Evolutionary conservation across 2,888 invertebrate genomes (phyloP), one percentile per base, ranked within the genome.

Genomic region (Andricus quercusramuli): DNA sequence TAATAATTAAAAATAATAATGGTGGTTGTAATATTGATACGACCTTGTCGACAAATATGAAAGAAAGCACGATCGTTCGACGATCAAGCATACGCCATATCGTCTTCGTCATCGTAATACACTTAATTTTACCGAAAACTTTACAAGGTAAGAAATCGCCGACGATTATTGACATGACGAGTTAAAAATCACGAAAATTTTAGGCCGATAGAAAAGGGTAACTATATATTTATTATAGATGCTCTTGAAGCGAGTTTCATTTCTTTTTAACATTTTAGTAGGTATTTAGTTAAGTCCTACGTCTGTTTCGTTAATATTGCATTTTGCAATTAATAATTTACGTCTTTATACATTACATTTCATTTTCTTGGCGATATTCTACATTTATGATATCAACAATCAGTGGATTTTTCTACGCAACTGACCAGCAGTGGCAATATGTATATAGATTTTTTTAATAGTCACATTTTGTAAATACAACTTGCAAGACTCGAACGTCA

Each of bases 171-270:
- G 25, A 66, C 65, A 77, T 59, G 56, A 78, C 44, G 70, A 76
- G 70, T 68, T 79, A 82, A 78, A 81, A 76, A 80, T 62, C 64
- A 83, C 81, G 78, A 59, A 64, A 82, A 70, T 62, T 82, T 86
- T 87, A 87, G 87, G 87, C 87, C 87, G 87, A 86, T 87, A 87
- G 86, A 87, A 87, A 87, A 87, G 82, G 82, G 67, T 74, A 86
- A 84, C 86, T 85, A 56, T 85, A 82, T 83, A 86, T 81, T 37
- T 59, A 78, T 78, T 41, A 78, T 20, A 70, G 67, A 67, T 79
- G 25, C 70, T 79, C 79, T 64, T 62, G 41, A 59, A 79, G 74
- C 74, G 47, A 79, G 47, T 64, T 44, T 70, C n/a, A 20, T 47
- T 44, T 64, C 32, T 17, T 51, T 79, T 32, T 77, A 74, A 64